A percentile compares a stretch with the other conserved stretches of the same genome.
Conservation (phyloP, 2,888 invertebrate genomes). For the Herminia tarsipennalis region DNA sequence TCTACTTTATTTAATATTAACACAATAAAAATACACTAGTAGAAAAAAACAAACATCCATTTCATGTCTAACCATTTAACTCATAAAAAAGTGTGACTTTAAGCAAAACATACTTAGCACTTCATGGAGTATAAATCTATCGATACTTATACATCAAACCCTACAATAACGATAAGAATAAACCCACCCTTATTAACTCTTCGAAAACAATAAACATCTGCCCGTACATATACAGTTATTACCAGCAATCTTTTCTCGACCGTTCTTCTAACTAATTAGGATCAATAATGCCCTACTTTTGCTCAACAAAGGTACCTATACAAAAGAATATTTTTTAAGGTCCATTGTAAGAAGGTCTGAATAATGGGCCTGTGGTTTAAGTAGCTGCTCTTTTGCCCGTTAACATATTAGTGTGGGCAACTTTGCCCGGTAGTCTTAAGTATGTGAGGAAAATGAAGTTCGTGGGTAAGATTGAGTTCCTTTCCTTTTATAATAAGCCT, state of each 20-base stretch:
- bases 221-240: slow-evolving; percentile 5
- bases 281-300: slow-evolving; percentile 32
- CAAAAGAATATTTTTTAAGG: slow-evolving; percentile 18
- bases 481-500: too few species aligned
- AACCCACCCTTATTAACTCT: not conserved
- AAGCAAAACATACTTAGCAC: too few species aligned
- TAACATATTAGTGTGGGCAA: slow-evolving; percentile 3
- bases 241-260: slow-evolving; percentile 1
- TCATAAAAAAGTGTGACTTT: too few species aligned
- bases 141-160: not conserved
- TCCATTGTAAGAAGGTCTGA: slow-evolving; percentile 15
- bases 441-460: slow-evolving; percentile 1
- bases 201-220: not conserved
- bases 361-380: slow-evolving; percentile 1
- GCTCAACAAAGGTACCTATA: slow-evolving; percentile 21
- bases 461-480: not conserved
- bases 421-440: not conserved
- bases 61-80: too few species aligned
- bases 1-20: too few species aligned
- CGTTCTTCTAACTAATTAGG: slow-evolving; percentile 31
- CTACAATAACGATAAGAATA: not conserved
- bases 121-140: too few species aligned
- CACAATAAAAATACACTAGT: too few species aligned
- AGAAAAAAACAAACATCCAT: too few species aligned
- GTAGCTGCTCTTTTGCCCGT: slow-evolving; percentile 9